These are phyloP conservation scores for Sardina pilchardus DNA, from an alignment of 2,113 vertebrate genomes.

Conservation along the genomic window DNA sequence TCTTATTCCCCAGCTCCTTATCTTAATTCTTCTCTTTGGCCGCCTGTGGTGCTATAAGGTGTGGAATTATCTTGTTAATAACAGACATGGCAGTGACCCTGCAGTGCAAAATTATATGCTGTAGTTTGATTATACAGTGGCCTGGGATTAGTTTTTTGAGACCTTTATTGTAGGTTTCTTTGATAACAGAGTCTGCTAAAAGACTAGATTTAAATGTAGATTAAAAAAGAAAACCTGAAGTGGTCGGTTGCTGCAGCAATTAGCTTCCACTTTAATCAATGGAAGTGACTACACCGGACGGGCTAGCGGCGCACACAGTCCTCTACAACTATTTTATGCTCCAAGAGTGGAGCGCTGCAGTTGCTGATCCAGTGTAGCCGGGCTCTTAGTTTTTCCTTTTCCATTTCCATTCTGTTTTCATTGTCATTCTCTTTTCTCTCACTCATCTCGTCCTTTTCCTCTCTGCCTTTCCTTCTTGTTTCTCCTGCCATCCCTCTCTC, in stretches of 20 bases:
- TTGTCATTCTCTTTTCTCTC: slow-evolving; percentile 9
- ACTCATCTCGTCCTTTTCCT: neutral
- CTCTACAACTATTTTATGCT: too few species aligned
- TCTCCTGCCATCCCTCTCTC: slow-evolving; percentile 12
- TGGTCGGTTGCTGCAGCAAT: too few species aligned
- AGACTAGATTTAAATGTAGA: neutral
- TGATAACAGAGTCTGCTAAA: neutral
- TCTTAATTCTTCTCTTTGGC: neutral
- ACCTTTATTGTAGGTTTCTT: neutral
- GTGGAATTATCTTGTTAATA: neutral
- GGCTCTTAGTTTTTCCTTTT: too few species aligned
- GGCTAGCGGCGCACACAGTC: too few species aligned
- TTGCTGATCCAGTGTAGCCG: too few species aligned
- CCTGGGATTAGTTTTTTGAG: neutral
- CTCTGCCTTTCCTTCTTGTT: neutral
- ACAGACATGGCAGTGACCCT: neutral
- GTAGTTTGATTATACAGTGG: neutral
- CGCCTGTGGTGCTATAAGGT: neutral
- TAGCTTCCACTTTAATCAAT: too few species aligned
- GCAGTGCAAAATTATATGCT: neutral
- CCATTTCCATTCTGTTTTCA: neutral
- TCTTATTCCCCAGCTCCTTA: neutral
- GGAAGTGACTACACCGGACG: too few species aligned
- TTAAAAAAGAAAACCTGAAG: too few species aligned
- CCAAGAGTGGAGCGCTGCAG: too few species aligned